Conservation (phyloP, 2,888 invertebrate species). For the Eristalinus sepulchralis region DNA sequence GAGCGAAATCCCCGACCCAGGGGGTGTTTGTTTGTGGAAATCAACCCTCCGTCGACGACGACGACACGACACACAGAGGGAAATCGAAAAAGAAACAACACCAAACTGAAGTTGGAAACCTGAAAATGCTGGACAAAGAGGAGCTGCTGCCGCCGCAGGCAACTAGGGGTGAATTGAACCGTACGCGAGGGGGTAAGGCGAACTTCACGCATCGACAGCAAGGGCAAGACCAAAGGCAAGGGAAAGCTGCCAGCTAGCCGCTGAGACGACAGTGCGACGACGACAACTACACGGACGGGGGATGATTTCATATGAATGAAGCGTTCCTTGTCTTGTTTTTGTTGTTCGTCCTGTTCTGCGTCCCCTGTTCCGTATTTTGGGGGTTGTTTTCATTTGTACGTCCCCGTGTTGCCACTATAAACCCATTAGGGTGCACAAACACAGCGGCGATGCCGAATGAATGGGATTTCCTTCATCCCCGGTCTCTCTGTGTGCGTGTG, state of each 20-base stretch:
- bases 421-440: slow-evolving; percentile 59
- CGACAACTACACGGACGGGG: background rate
- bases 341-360: background rate
- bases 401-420: slow-evolving; percentile 45
- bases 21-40: background rate
- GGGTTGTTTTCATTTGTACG: slow-evolving; percentile 47
- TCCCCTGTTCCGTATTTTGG: background rate
- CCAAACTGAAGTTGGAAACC: background rate
- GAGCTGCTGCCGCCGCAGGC: slow-evolving; percentile 33
- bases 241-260: slow-evolving; percentile 7
- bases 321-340: slow-evolving; percentile 2
- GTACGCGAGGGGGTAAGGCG: slow-evolving; percentile 33
- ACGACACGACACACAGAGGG: background rate
- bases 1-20: slow-evolving; percentile 7
- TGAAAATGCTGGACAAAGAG: slow-evolving; percentile 39
- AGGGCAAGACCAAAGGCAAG: slow-evolving; percentile 22
- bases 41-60: slow-evolving; percentile 21
- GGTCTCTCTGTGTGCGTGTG: background rate
- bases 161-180: slow-evolving; percentile 51
- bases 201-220: slow-evolving; percentile 57
- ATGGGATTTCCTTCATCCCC: slow-evolving; percentile 47
- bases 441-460: slow-evolving; percentile 39
- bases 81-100: background rate
- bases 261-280: slow-evolving; percentile 20
- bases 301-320: slow-evolving; percentile 47